A percentile compares a stretch with the other conserved stretches of the same genome.
phyloP scores from a whole-genome alignment of 2,888 invertebrate genomes.

The Neuroscelio doddi region DNA sequence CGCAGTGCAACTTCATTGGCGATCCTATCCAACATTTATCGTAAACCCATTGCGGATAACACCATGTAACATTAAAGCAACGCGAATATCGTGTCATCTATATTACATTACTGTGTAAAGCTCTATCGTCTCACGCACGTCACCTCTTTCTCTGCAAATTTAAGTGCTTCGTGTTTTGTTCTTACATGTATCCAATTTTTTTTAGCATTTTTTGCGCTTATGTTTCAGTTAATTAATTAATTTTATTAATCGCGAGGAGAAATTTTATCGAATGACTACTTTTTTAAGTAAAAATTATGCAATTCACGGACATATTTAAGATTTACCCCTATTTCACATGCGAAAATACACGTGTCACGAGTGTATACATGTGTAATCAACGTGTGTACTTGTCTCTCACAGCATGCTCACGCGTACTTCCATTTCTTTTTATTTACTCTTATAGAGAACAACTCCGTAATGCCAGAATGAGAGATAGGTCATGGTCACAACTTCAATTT shows the following conservation, averaged over 20 bases:
- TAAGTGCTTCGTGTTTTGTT: too few species aligned
- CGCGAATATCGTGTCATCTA: slow-evolving; percentile 39
- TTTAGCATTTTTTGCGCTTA: too few species aligned
- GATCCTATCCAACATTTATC: slow-evolving; percentile 46
- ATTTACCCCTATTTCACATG: slow-evolving; percentile 20
- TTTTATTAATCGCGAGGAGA: too few species aligned
- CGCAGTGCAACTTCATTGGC: slow-evolving; percentile 36
- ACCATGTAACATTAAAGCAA: slow-evolving; percentile 45
- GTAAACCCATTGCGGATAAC: slow-evolving; percentile 44
- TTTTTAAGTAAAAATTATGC: too few species aligned
- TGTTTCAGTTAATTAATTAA: too few species aligned
- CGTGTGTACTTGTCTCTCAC: slow-evolving; percentile 30
- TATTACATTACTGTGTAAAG: slow-evolving; percentile 43
- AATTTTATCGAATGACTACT: too few species aligned
- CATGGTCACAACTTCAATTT: slow-evolving; percentile 47
- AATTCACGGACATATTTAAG: too few species aligned
- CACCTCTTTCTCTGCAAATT: slow-evolving; percentile 28
- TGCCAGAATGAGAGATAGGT: slow-evolving; percentile 54
- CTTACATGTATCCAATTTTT: too few species aligned
- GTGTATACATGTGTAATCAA: slow-evolving; percentile 29
- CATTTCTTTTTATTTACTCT: slow-evolving; percentile 28
- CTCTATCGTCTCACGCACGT: slow-evolving; percentile 39
- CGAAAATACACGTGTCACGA: slow-evolving; percentile 33
- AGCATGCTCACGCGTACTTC: slow-evolving; percentile 20
- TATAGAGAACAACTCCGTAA: slow-evolving; percentile 39